Percentiles rank a stretch among this genome's conserved stretches.
These are phyloP conservation scores for Piezodorus guildinii DNA, from an alignment of 1,140 invertebrate species.

Conservation along the genomic window DNA sequence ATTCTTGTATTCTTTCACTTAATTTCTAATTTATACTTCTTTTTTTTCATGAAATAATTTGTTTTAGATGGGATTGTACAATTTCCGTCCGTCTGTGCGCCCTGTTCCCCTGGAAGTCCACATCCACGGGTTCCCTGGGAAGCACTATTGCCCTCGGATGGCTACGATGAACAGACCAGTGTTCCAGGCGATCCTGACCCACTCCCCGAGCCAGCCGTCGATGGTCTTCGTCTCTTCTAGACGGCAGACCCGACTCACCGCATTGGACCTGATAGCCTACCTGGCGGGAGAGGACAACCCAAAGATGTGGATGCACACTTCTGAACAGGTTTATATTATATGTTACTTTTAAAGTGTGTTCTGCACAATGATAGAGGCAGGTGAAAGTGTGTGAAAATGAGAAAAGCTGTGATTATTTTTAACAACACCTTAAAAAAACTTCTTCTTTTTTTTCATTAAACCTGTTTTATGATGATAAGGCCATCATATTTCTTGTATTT, in stretches of 20 bases:
- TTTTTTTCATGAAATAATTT: too few species aligned
- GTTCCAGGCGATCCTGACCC: constrained; percentile 86
- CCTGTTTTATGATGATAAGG: too few species aligned
- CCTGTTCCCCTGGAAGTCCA: constrained; percentile 96
- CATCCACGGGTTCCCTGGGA: constrained; percentile 83
- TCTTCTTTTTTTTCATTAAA: too few species aligned
- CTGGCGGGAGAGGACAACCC: constrained; percentile 83
- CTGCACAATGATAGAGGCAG: not conserved
- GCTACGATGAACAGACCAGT: constrained; percentile 99
- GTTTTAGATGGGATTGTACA: constrained; percentile 76
- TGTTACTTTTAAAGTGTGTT: not conserved
- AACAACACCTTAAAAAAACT: too few species aligned
- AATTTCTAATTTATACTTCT: too few species aligned
- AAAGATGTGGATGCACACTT: constrained; percentile 89
- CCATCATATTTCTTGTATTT: too few species aligned
- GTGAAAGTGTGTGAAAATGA: not conserved
- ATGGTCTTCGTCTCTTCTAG: constrained; percentile 97
- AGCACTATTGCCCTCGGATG: constrained; percentile 99
- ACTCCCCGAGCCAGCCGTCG: constrained; percentile 81
- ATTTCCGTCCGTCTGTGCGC: constrained; percentile 93
- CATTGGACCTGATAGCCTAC: constrained; percentile 89
- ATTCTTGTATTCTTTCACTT: too few species aligned
- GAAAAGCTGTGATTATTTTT: too few species aligned
- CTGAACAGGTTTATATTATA: constrained; percentile 44
- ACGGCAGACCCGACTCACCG: constrained; percentile 92